A percentile compares a stretch with the other conserved stretches of the same genome.
Evolutionary conservation across 2,888 invertebrate species (phyloP).

Genomic region (Auanema freiburgensis): DNA sequence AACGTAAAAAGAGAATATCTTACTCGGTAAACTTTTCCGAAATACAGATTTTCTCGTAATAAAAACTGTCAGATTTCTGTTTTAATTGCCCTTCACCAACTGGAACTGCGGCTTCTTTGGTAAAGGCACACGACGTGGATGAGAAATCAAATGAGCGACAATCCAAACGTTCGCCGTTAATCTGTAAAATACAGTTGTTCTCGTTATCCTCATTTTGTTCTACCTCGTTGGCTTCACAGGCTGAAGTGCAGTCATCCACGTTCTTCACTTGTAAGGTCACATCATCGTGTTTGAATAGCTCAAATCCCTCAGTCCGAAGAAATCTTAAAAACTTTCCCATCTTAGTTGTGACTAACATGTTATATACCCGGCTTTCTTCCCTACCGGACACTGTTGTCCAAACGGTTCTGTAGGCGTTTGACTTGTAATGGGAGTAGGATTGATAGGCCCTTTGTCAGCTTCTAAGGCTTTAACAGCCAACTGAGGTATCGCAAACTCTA

Average conservation of each 20-base stretch:
- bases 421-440: too few species aligned
- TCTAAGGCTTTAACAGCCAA: too few species aligned
- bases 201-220: constrained; percentile 1
- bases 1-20: neutral
- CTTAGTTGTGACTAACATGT: neutral
- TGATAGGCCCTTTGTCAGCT: too few species aligned
- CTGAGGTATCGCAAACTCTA: too few species aligned
- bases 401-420: neutral
- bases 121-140: constrained; percentile 29
- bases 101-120: constrained; percentile 60
- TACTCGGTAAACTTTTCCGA: constrained; percentile 26
- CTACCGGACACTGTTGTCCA: constrained; percentile 12
- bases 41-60: constrained; percentile 63
- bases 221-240: constrained; percentile 51
- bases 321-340: constrained; percentile 27
- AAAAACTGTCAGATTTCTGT: constrained; percentile 50
- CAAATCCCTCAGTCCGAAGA: constrained; percentile 58
- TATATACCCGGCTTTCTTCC: constrained; percentile 15
- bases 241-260: constrained; percentile 49
- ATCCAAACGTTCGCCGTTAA: constrained; percentile 38
- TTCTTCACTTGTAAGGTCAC: constrained; percentile 27
- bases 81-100: constrained; percentile 63
- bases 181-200: constrained; percentile 24
- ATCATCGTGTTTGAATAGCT: constrained; percentile 57
- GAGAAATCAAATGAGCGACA: constrained; percentile 61